Evolutionary conservation across 1,140 invertebrate species (phyloP).

Genomic region (Kradibia gibbosae): DNA sequence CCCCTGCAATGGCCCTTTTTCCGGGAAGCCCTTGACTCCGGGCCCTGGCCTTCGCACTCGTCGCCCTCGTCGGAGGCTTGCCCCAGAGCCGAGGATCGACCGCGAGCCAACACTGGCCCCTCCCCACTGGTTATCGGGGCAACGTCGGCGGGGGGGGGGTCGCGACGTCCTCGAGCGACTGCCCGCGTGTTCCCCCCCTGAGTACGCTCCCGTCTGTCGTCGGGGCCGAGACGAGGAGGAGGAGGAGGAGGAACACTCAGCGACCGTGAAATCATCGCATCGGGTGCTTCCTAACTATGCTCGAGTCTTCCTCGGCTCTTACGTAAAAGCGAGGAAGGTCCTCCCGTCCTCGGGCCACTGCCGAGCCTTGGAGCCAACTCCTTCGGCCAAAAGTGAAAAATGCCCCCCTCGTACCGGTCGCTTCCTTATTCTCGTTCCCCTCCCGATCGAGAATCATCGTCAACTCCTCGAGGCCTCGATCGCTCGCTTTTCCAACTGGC

Average conservation of each 20-base stretch:
- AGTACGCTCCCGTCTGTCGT: not conserved
- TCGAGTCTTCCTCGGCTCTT: not conserved
- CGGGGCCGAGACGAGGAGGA: not conserved
- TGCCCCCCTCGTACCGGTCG: too few relatives aligned
- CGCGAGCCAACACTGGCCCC: not conserved
- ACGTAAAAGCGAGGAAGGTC: slow-evolving; percentile 17
- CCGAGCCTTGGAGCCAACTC: too few relatives aligned
- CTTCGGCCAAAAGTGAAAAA: too few relatives aligned
- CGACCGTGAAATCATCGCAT: slow-evolving; percentile 39
- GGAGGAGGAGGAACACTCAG: not conserved
- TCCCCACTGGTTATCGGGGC: not conserved
- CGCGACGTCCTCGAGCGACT: not conserved
- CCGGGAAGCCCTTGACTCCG: not conserved
- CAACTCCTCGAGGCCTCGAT: too few relatives aligned
- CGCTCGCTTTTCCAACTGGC: not conserved
- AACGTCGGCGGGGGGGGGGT: not conserved
- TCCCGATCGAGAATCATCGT: too few relatives aligned
- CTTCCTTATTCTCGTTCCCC: too few relatives aligned
- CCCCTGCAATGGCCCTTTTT: not conserved
- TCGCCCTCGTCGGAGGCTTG: not conserved
- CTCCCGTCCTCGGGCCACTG: not conserved
- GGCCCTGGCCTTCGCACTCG: too few relatives aligned
- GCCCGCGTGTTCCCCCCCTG: not conserved
- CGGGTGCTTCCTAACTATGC: not conserved
- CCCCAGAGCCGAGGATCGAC: not conserved